A percentile compares a stretch with the other conserved stretches of the same genome.
phyloP scores from a whole-genome alignment of 1,140 invertebrate genomes.

The Anastrepha obliqua region DNA sequence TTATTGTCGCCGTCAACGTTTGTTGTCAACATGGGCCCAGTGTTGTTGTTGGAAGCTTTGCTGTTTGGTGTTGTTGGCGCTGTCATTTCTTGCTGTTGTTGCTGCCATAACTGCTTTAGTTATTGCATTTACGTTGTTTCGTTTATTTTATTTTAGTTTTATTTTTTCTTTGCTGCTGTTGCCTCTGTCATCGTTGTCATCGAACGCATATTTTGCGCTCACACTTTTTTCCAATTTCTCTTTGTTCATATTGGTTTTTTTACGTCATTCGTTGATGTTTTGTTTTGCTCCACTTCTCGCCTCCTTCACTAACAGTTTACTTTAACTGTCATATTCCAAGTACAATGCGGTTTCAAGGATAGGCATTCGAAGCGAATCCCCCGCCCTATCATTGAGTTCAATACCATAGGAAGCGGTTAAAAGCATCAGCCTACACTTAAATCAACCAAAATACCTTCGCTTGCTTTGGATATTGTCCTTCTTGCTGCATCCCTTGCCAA shows the following conservation, averaged over 20 bases:
- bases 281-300: not conserved
- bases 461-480: not conserved
- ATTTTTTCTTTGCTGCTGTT: not conserved
- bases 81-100: not conserved
- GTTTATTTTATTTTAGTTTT: not conserved
- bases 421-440: conserved; percentile 6
- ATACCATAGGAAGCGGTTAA: not conserved
- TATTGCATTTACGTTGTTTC: not conserved
- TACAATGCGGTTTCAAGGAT: conserved; percentile 1
- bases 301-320: not conserved
- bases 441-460: conserved; percentile 14
- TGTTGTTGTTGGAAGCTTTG: not conserved
- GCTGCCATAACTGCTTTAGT: not conserved
- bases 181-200: conserved; percentile 42
- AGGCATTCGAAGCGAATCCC: not conserved
- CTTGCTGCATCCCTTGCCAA: not conserved
- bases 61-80: not conserved
- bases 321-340: not conserved
- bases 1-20: conserved; percentile 45
- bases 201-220: conserved; percentile 29
- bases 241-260: not conserved
- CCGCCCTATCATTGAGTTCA: not conserved
- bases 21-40: not conserved
- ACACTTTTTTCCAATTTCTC: not conserved
- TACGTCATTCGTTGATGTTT: not conserved